Evolutionary conservation across 2,113 vertebrate species (phyloP), one percentile per base, ranked within the genome.

Genomic region (Anoura caudifer): DNA sequence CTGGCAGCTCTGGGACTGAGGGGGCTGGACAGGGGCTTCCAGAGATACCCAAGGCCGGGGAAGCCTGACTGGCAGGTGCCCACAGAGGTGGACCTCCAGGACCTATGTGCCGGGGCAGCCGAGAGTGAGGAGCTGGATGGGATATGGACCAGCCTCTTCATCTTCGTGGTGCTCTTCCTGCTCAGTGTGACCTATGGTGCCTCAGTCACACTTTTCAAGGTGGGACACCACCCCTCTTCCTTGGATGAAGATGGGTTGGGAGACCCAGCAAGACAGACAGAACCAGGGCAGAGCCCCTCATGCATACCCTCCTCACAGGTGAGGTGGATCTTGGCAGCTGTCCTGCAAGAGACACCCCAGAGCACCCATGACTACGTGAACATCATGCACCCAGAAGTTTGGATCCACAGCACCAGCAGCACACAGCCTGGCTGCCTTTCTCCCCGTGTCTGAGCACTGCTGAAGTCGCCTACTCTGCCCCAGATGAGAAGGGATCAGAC

Each of bases 121-220:
- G 95, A 95, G 24, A 38, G 87, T 0, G 36, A 95, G 47, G 97
- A 96, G 7, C 61, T 97, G 33, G 96, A 95, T 0, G 96, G 80
- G 2, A 56, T 90, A 14, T 97, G 97, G 97, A 88, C 67, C 38
- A 95, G 97, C 87, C 96, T 96, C 88, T 95, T 67, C 0, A 2
- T 96, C 77, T 98, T 98, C 93, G 36, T 97, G 56, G 2, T 52
- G 4, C 97, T 98, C 47, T 98, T 98, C 85, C 96, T 98, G 85
- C 75, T 98, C 95, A 98, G 98, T 0, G 80, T 97, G 33, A 95
- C 95, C 95, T 98, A 97, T 3, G 38, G 97, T 0, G 94, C 97
- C 16, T 16, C 94, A 0, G 12, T 97, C 81, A 97, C 96, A 8
- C 15, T 98, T 45, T 56, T 91, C 88, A 98, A 96, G 97, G 98